Evolutionary conservation across 2,113 vertebrate species (phyloP).

Genomic region (Dromaius novaehollandiae): DNA sequence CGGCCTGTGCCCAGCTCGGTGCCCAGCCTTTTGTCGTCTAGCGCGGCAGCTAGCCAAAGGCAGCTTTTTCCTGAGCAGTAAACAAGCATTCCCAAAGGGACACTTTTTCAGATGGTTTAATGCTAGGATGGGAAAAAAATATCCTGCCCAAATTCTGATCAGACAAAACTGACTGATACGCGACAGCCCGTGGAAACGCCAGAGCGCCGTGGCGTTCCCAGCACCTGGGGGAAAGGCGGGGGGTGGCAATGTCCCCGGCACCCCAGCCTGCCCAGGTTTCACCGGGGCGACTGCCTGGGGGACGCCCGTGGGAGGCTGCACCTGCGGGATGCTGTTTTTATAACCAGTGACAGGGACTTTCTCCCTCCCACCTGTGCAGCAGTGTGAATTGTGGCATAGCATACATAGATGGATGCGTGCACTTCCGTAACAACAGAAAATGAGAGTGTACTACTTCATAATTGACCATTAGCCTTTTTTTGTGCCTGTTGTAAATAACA

Average conservation of each 20-base stretch:
- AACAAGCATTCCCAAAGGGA: no score
- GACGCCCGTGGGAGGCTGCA: neutral
- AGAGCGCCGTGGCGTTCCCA: neutral
- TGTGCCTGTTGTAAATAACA: neutral
- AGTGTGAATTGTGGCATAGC: neutral
- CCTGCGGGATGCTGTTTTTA: neutral
- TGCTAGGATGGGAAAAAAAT: no score
- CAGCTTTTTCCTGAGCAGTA: no score
- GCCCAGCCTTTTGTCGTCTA: no score
- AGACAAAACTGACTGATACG: no score
- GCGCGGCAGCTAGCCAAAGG: no score
- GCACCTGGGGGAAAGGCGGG: rapidly evolving
- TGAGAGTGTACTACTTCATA: neutral
- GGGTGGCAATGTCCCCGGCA: rapidly evolving
- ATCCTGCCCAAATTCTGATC: no score
- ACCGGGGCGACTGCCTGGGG: neutral
- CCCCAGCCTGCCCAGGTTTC: neutral
- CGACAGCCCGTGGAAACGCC: no score
- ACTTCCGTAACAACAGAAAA: neutral
- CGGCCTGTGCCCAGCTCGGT: neutral
- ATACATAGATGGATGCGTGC: neutral
- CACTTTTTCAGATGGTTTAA: no score
- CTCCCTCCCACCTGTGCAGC: neutral
- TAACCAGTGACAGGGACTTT: neutral
- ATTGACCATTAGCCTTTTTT: neutral